Evolutionary conservation across 2,113 vertebrate species (phyloP).

Genomic region (Periophthalmus modestus): DNA sequence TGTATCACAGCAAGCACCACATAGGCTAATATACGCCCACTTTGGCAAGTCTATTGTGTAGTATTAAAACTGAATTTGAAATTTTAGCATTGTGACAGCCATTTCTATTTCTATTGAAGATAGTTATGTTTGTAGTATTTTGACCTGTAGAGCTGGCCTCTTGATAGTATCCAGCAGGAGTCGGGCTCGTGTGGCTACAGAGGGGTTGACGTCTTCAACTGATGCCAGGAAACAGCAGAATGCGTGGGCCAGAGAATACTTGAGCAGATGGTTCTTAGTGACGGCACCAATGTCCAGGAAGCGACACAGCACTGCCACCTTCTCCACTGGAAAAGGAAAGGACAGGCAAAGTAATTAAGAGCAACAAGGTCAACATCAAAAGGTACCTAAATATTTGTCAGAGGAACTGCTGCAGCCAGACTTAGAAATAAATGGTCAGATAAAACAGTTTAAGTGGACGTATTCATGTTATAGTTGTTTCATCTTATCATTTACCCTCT

Average conservation of each 20-base stretch:
- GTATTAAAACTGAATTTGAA: too few relatives aligned
- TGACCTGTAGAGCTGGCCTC: constrained; percentile 91
- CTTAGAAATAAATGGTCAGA: not conserved
- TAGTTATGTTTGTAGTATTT: not conserved
- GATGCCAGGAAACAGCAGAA: constrained; percentile 97
- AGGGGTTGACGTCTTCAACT: constrained; percentile 97
- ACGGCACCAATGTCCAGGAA: constrained; percentile 97
- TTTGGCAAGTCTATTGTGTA: too few relatives aligned
- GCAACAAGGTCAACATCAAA: constrained; percentile 11
- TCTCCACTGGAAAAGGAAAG: constrained; percentile 83
- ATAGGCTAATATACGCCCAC: too few relatives aligned
- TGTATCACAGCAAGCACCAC: too few relatives aligned
- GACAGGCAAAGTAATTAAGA: not conserved
- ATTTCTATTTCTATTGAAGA: too few relatives aligned
- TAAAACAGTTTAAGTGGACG: not conserved
- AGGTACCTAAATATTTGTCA: not conserved
- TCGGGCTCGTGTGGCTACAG: constrained; percentile 93
- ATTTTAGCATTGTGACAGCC: too few relatives aligned
- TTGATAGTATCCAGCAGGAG: constrained; percentile 96
- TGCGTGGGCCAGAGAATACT: constrained; percentile 94
- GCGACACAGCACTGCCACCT: constrained; percentile 93
- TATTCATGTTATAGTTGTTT: too few relatives aligned
- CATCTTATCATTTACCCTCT: too few relatives aligned
- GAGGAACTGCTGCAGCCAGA: not conserved
- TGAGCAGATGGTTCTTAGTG: constrained; percentile 96